phyloP scores from a whole-genome alignment of 1,140 invertebrate species.

The Dreissena rostriformis region DNA sequence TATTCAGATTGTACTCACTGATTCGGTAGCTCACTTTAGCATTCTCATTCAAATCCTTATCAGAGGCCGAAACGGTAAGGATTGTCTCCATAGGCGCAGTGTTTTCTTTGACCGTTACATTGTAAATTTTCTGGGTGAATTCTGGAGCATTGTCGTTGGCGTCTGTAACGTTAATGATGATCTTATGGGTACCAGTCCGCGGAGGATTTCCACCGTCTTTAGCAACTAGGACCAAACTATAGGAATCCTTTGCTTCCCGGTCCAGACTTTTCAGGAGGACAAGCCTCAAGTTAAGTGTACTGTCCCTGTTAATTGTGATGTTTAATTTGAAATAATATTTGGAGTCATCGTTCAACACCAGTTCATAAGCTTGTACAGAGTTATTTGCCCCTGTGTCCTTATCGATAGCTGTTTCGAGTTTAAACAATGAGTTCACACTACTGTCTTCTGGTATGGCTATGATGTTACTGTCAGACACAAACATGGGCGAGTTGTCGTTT shows the following conservation, averaged over 20 bases:
- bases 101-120: constrained; percentile 87
- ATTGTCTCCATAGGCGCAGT: constrained; percentile 58
- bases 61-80: constrained; percentile 67
- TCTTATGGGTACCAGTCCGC: constrained; percentile 65
- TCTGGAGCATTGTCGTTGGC: constrained; percentile 83
- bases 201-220: constrained; percentile 71
- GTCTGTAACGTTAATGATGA: constrained; percentile 81
- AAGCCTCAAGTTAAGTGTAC: constrained; percentile 69
- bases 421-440: constrained; percentile 61
- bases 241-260: constrained; percentile 68
- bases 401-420: constrained; percentile 70
- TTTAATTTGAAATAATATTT: constrained; percentile 63
- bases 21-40: constrained; percentile 58
- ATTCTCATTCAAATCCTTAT: constrained; percentile 75
- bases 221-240: constrained; percentile 69
- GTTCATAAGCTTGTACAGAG: constrained; percentile 67
- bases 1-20: constrained; percentile 42
- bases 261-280: constrained; percentile 66
- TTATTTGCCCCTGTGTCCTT: constrained; percentile 70
- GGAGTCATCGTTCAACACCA: constrained; percentile 52
- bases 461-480: constrained; percentile 60
- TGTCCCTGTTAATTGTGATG: constrained; percentile 63
- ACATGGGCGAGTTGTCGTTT: constrained; percentile 77
- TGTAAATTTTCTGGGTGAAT: constrained; percentile 68
- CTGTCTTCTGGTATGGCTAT: constrained; percentile 72